phyloP scores from a whole-genome alignment of 2,888 invertebrate genomes.

The Rapana venosa region DNA sequence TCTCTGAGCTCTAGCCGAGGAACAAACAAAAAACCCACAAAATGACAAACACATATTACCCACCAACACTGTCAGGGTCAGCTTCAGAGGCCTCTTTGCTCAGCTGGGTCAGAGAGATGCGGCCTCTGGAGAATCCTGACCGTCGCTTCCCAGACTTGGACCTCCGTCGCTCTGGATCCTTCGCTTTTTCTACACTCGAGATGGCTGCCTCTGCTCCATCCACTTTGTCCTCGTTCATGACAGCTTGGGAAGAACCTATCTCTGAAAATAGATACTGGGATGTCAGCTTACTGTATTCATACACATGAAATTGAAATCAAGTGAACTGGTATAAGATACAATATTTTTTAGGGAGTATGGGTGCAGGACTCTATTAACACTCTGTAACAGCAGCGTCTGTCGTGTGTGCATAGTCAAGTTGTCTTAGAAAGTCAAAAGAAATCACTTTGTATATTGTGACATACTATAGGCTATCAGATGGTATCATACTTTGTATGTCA shows the following conservation, averaged over 20 bases:
- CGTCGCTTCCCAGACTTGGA: conserved; percentile 35
- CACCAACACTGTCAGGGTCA: neutral
- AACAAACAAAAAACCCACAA: too few relatives aligned
- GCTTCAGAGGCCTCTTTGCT: conserved; percentile 11
- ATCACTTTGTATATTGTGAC: too few relatives aligned
- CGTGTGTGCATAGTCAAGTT: too few relatives aligned
- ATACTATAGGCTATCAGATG: too few relatives aligned
- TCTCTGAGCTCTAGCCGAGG: too few relatives aligned
- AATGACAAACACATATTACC: neutral
- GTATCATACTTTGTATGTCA: too few relatives aligned
- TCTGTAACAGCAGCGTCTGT: too few relatives aligned
- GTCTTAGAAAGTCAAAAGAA: too few relatives aligned
- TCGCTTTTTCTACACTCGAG: neutral
- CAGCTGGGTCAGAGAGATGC: conserved; percentile 33
- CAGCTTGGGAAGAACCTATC: neutral
- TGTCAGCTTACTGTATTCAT: neutral
- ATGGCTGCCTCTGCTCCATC: neutral
- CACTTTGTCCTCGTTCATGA: neutral
- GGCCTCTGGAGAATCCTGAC: conserved; percentile 29
- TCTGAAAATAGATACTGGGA: neutral
- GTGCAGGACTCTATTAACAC: too few relatives aligned
- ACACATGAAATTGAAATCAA: neutral
- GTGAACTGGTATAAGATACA: too few relatives aligned
- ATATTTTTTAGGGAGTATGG: too few relatives aligned
- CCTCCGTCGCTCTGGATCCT: conserved; percentile 1